phyloP scores from a whole-genome alignment of 1,140 invertebrate genomes.

The Pseudomyrmex pallidus region DNA sequence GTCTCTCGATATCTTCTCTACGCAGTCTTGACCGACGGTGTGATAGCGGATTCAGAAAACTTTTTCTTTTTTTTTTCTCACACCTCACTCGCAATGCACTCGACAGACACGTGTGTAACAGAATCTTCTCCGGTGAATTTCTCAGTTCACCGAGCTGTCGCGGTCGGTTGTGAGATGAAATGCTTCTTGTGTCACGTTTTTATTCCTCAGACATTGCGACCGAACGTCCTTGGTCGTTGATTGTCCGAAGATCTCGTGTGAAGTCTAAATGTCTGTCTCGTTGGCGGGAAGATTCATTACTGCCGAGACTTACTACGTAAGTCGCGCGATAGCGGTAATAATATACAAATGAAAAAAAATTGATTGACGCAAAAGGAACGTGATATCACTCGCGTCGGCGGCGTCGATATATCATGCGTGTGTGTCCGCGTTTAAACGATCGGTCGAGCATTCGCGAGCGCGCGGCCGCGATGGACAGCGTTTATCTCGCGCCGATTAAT shows the following conservation, averaged over 20 bases:
- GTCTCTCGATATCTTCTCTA: background rate
- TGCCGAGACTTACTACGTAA: conserved; percentile 27
- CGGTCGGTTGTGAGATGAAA: background rate
- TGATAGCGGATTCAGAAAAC: background rate
- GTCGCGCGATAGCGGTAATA: background rate
- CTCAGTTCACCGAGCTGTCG: background rate
- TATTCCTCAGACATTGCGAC: background rate
- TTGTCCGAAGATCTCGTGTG: conserved; percentile 37
- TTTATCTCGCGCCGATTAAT: background rate
- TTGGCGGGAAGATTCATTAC: conserved; percentile 28
- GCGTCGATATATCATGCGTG: conserved; percentile 32
- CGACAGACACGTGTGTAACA: no score
- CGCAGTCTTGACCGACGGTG: background rate
- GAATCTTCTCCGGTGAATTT: background rate
- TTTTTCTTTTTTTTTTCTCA: background rate
- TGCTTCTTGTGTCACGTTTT: background rate
- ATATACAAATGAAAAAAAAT: conserved; percentile 72
- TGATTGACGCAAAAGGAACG: conserved; percentile 79
- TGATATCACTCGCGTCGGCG: conserved; percentile 65
- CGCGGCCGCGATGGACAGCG: background rate
- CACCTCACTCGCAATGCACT: background rate
- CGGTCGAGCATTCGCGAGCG: background rate
- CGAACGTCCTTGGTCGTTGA: conserved; percentile 7
- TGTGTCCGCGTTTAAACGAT: conserved; percentile 39
- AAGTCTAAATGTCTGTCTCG: conserved; percentile 29